Evolutionary conservation across 2,888 invertebrate species (phyloP).

Genomic region (Andrena bucephala): DNA sequence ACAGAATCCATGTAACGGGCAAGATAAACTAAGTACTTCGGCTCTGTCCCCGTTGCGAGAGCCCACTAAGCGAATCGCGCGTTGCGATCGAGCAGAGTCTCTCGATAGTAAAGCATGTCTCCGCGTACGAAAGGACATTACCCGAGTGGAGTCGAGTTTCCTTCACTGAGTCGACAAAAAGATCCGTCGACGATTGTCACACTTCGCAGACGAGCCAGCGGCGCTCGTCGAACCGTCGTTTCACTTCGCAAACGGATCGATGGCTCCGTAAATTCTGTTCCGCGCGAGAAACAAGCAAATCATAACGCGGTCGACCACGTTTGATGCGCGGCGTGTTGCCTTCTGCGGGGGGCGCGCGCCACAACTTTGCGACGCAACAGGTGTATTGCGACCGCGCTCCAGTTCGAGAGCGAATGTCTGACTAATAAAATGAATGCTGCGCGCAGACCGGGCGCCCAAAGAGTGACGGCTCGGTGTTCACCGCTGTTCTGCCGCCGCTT

Average conservation of each 20-base stretch:
- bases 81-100: conserved; percentile 25
- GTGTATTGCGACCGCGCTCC: conserved; percentile 47
- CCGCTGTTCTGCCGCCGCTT: conserved; percentile 33
- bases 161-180: background rate
- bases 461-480: conserved; percentile 48
- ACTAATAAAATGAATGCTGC: conserved; percentile 49
- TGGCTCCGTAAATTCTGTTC: background rate
- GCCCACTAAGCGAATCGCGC: background rate
- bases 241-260: conserved; percentile 4
- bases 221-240: background rate
- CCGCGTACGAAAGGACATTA: background rate
- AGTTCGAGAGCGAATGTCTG: conserved; percentile 30
- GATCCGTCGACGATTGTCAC: conserved; percentile 18
- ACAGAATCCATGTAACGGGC: background rate
- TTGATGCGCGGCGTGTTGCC: conserved; percentile 15
- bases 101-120: conserved; percentile 1
- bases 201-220: conserved; percentile 16
- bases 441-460: conserved; percentile 44
- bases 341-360: background rate
- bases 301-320: background rate
- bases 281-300: background rate
- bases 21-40: background rate
- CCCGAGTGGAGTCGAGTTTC: background rate
- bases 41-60: background rate
- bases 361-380: conserved; percentile 47